Evolutionary conservation across 2,113 vertebrate species (phyloP).

Genomic region (Macrotis lagotis): DNA sequence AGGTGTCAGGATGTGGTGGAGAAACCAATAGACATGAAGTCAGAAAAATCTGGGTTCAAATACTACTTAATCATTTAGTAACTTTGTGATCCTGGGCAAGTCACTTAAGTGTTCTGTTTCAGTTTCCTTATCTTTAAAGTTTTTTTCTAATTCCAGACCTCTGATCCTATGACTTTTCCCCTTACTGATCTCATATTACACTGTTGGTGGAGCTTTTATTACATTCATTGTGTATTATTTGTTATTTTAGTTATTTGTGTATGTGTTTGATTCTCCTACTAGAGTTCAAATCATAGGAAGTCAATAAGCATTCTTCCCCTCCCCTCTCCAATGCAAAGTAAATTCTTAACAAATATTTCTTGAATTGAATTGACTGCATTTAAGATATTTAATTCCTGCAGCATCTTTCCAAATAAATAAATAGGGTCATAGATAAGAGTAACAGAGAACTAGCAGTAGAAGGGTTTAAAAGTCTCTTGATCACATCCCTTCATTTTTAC

Average conservation of each 20-base stretch:
- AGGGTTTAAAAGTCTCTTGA: not conserved
- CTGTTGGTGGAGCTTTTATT: too few species aligned
- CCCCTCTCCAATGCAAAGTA: not conserved
- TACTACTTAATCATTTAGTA: too few species aligned
- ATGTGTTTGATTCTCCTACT: not conserved
- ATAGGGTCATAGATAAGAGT: not conserved
- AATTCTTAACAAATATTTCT: not conserved
- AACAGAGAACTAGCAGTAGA: not conserved
- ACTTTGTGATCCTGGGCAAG: too few species aligned
- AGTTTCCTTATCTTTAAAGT: too few species aligned
- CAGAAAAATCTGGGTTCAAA: too few species aligned
- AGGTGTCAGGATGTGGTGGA: not conserved
- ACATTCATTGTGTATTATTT: not conserved
- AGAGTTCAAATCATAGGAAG: not conserved
- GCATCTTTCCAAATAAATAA: not conserved
- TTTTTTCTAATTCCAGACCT: not conserved
- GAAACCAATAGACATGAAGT: not conserved
- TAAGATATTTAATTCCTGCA: not conserved
- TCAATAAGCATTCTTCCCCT: not conserved
- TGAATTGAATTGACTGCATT: not conserved
- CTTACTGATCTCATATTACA: not conserved
- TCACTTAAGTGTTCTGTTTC: too few species aligned
- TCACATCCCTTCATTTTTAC: not conserved
- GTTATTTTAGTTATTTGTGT: not conserved
- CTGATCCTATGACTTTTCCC: not conserved